A percentile compares a stretch with the other conserved stretches of the same genome.
Evolutionary conservation across 1,140 invertebrate genomes (phyloP).

Genomic region (Adelges cooleyi): DNA sequence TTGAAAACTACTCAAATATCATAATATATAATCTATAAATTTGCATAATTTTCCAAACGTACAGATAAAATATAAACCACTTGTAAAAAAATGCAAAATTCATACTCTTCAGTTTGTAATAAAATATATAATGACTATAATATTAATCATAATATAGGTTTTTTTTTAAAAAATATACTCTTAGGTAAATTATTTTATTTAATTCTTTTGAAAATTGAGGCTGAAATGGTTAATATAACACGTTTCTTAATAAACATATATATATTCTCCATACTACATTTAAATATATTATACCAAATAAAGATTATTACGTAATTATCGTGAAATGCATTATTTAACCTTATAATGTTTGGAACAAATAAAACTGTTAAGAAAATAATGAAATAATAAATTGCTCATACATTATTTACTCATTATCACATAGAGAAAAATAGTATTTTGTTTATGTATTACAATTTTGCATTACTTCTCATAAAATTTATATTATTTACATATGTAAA

Average conservation of each 20-base stretch:
- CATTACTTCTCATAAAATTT: no score
- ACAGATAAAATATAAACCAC: conserved; percentile 1
- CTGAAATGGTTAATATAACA: neutral
- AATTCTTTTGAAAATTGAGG: conserved; percentile 4
- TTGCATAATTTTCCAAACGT: neutral
- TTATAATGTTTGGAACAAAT: neutral
- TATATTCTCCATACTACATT: no score
- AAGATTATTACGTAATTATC: no score
- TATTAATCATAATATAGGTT: no score
- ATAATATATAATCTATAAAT: conserved; percentile 1
- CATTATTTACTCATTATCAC: neutral
- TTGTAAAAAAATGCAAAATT: conserved; percentile 15
- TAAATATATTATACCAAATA: no score
- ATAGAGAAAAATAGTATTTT: neutral
- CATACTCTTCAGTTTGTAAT: neutral
- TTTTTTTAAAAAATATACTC: conserved; percentile 17
- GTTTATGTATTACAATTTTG: no score
- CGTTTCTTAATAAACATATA: neutral
- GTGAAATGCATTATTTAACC: no score
- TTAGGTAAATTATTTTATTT: neutral
- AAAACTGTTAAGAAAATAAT: conserved; percentile 18
- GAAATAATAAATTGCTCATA: conserved; percentile 3
- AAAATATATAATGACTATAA: no score
- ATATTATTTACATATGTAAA: conserved; percentile 14
- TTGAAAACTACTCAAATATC: conserved; percentile 10